These are phyloP conservation scores for Astreopora myriophthalma DNA, from an alignment of 64 coral and sea anemone species.

Conservation along the genomic window DNA sequence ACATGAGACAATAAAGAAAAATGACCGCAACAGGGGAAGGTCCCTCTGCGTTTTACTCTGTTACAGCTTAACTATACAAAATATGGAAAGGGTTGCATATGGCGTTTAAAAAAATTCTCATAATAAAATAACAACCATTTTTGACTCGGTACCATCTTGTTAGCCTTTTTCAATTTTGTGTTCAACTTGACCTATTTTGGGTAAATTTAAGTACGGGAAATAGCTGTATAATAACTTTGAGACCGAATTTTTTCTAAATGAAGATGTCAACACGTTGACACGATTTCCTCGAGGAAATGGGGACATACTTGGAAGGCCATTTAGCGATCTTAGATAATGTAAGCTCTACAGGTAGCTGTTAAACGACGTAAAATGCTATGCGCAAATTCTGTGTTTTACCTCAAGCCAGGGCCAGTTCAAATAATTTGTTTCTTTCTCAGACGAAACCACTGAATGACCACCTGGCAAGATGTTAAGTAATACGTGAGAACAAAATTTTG, in stretches of 20 bases:
- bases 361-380: not conserved
- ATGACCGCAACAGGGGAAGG: too few relatives aligned
- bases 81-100: too few relatives aligned
- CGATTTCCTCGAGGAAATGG: not conserved
- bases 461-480: conserved; percentile 15
- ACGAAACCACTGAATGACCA: conserved; percentile 17
- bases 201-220: not conserved
- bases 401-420: not conserved
- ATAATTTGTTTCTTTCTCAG: conserved; percentile 12
- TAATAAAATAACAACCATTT: not conserved
- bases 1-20: too few relatives aligned
- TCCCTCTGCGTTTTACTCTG: too few relatives aligned
- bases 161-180: not conserved
- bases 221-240: not conserved
- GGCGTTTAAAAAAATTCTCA: not conserved
- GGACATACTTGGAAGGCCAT: not conserved
- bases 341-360: conserved; percentile 22
- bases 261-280: not conserved
- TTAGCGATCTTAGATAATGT: conserved; percentile 21
- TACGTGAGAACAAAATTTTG: not conserved
- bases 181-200: not conserved
- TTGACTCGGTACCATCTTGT: not conserved
- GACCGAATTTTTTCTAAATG: not conserved
- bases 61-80: too few relatives aligned
- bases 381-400: conserved; percentile 6